phyloP scores from a whole-genome alignment of 2,888 invertebrate genomes.

The Morpho helenor region DNA sequence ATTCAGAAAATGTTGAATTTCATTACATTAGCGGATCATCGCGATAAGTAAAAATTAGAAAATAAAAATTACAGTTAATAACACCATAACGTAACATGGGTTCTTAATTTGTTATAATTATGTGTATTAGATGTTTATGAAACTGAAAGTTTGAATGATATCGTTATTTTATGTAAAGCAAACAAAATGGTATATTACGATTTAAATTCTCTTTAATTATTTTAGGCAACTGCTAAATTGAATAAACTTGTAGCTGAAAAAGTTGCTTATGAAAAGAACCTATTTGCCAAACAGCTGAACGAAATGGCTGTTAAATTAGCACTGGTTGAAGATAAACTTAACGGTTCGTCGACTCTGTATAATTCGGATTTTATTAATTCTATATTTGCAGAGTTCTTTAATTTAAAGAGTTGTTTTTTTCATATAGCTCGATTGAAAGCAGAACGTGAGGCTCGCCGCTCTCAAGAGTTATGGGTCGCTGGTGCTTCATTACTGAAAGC shows the following conservation, averaged over 20 bases:
- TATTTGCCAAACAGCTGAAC: slow-evolving; percentile 36
- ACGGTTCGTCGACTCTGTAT: slow-evolving; percentile 35
- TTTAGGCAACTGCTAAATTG: slow-evolving; percentile 42
- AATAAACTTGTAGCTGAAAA: slow-evolving; percentile 44
- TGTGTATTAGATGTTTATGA: too few species aligned
- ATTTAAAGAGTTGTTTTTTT: not conserved
- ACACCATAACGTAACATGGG: too few species aligned
- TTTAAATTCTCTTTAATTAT: not conserved
- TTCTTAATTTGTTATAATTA: too few species aligned
- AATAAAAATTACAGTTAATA: too few species aligned
- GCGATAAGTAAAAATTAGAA: too few species aligned
- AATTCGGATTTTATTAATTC: too few species aligned
- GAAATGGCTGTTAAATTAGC: slow-evolving; percentile 46
- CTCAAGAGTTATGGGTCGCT: slow-evolving; percentile 94
- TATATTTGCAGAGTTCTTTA: too few species aligned
- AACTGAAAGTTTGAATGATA: too few species aligned
- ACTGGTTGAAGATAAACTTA: slow-evolving; percentile 48
- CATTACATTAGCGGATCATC: too few species aligned
- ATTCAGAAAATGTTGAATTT: too few species aligned
- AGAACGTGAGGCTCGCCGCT: slow-evolving; percentile 85
- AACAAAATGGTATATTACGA: too few species aligned
- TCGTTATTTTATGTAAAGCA: too few species aligned
- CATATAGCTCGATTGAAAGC: slow-evolving; percentile 83
- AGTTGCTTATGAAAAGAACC: slow-evolving; percentile 42
- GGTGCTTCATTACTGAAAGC: slow-evolving; percentile 90